Conservation (phyloP, 2,888 invertebrate species). For the Synergus japonicus region DNA sequence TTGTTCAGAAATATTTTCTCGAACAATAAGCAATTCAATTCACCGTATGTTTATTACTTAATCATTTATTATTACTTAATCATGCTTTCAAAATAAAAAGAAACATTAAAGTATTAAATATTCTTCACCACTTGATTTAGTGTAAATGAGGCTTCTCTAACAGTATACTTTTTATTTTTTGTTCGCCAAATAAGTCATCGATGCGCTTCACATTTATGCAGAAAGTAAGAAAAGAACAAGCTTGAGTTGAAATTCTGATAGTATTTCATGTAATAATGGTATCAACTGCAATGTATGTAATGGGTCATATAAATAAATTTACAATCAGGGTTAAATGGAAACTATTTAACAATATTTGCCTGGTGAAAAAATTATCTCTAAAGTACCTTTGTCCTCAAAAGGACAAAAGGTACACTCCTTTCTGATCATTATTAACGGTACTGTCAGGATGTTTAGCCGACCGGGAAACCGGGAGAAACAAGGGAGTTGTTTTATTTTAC, state of each 20-base stretch:
- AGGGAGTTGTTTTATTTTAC: too few species aligned
- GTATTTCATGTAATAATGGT: neutral
- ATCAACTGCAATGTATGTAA: neutral
- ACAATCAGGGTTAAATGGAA: neutral
- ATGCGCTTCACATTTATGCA: neutral
- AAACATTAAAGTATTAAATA: too few species aligned
- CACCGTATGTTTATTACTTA: neutral
- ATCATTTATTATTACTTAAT: neutral
- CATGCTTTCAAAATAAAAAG: neutral
- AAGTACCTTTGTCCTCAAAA: too few species aligned
- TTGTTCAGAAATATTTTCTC: conserved; percentile 3
- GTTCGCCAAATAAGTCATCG: neutral
- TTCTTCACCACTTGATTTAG: neutral
- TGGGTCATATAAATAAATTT: neutral
- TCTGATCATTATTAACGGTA: too few species aligned
- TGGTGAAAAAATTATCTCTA: too few species aligned
- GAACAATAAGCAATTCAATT: neutral
- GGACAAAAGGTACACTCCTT: too few species aligned
- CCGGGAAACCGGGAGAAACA: too few species aligned
- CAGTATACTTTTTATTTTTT: neutral
- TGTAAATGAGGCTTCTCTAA: neutral
- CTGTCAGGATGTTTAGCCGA: too few species aligned
- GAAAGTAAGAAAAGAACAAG: neutral
- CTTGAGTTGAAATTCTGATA: too few species aligned
- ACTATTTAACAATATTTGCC: neutral